Base-by-base conservation (phyloP, 2,113 vertebrate genomes). In the Ceuthmochares aereus region DNA sequence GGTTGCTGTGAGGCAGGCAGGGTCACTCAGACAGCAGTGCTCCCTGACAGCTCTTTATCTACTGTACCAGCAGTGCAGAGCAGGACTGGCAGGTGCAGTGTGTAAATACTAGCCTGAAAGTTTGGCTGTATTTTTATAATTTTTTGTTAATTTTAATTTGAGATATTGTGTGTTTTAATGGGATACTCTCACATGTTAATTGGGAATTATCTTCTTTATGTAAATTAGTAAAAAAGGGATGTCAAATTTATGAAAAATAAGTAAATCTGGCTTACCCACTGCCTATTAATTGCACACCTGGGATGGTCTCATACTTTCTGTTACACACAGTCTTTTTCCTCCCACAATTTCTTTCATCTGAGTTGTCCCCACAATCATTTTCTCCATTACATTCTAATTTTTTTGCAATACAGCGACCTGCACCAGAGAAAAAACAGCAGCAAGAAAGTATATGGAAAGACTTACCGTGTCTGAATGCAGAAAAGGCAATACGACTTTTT, bases 351-450 rank as follows among this genome's bases (percentile, higher is more conserved):
- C 93, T 98, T 98, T 99, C 99, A 40, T 99, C 99, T 4, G 99
- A 99, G 83, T 98, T 99, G 90, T 99, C 99, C 20, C 98, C 98
- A 58, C 99, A 99, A 97, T 99, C 99, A 45, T 99, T 99, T 97
- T 99, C 99, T 36, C 95, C 98, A 96, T 99, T 99, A 84, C 99
- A 99, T 45, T 97, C 95, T 58, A 99, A 91, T 5, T 96, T 97
- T 5, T 90, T 94, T 79, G 98, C 96, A 93, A 99, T 98, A 92
- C 99, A 99, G 72, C 99, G 98, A 34, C 99, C 99, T 99, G 96
- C 49, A 64, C 22, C 54, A 63, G 36, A 94, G 56, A 78, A 94
- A 92, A 51, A 94, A 25, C 21, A 76, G n/a, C 15, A 63, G 32
- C 9, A 58, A 72, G 25, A 42, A 66, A 56, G 56, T n/a, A 74